A percentile compares a stretch with the other conserved stretches of the same genome.
phyloP scores from a whole-genome alignment of 2,113 vertebrate genomes.

The Narcine bancroftii region DNA sequence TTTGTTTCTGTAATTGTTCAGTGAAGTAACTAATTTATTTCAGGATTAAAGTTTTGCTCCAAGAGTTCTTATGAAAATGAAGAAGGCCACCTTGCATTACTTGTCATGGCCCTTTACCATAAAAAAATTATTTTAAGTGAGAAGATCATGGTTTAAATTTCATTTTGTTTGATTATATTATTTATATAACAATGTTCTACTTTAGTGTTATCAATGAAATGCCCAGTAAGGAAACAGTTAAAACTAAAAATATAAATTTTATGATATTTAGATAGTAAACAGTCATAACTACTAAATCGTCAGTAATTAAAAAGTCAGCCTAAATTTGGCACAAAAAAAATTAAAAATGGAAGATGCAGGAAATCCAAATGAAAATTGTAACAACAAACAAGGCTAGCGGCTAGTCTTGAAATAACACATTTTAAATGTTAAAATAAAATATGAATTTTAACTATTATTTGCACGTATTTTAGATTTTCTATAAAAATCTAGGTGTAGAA shows the following conservation, averaged over 20 bases:
- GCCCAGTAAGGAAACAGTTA: background rate
- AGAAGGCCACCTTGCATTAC: conserved; percentile 19
- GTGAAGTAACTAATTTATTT: conserved; percentile 37
- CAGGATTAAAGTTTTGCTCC: conserved; percentile 27
- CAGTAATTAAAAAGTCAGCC: background rate
- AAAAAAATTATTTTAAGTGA: background rate
- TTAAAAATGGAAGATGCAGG: background rate
- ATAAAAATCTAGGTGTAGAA: background rate
- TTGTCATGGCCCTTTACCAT: background rate
- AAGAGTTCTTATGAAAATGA: background rate
- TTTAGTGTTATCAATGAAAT: background rate
- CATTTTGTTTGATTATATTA: background rate
- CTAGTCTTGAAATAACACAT: background rate
- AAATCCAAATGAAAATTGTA: background rate
- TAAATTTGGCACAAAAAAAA: background rate
- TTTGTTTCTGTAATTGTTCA: conserved; percentile 40
- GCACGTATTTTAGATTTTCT: background rate
- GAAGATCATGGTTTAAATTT: background rate
- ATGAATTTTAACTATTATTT: conserved; percentile 13
- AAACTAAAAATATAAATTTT: background rate
- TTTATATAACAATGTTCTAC: background rate
- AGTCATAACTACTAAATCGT: background rate
- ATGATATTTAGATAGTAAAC: background rate
- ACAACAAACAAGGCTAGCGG: background rate
- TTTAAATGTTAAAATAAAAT: background rate